Evolutionary conservation across 64 coral and sea anemone species (phyloP).

Genomic region (Orbicella faveolata): DNA sequence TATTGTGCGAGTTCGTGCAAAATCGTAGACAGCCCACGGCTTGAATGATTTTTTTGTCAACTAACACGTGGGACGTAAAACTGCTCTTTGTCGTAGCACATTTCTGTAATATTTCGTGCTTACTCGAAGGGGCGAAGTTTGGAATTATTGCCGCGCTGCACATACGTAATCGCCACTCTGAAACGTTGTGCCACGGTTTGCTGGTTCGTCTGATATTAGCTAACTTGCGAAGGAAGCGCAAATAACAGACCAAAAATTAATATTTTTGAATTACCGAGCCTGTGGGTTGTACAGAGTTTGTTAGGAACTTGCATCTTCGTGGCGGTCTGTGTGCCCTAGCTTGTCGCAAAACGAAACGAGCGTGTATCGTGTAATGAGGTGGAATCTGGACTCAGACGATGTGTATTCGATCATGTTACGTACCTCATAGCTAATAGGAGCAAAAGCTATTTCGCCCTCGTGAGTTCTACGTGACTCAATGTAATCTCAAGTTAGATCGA

Average conservation of each 20-base stretch:
- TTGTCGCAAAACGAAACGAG: slow-evolving; percentile 27
- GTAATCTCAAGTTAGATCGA: slow-evolving; percentile 1
- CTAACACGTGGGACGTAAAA: neutral
- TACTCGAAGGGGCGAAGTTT: slow-evolving; percentile 8
- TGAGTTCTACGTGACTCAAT: slow-evolving; percentile 33
- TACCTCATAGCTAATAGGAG: neutral
- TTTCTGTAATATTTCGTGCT: slow-evolving; percentile 29
- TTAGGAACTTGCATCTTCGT: slow-evolving; percentile 5
- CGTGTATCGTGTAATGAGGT: neutral
- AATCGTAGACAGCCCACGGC: slow-evolving; percentile 14
- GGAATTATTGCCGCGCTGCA: neutral
- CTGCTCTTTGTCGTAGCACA: neutral
- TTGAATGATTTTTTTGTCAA: slow-evolving; percentile 9
- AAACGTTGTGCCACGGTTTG: slow-evolving; percentile 1
- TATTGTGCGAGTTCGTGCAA: slow-evolving; percentile 41
- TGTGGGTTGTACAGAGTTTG: slow-evolving; percentile 1
- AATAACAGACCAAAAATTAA: slow-evolving; percentile 21
- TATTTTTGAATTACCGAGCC: slow-evolving; percentile 15
- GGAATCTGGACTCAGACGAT: slow-evolving; percentile 39
- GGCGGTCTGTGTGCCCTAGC: slow-evolving; percentile 25
- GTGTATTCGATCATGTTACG: slow-evolving; percentile 44
- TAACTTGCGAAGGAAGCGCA: slow-evolving; percentile 15
- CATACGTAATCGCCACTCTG: slow-evolving; percentile 26
- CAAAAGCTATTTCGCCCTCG: slow-evolving; percentile 1
- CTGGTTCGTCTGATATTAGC: slow-evolving; percentile 42